Evolutionary conservation across 2,113 vertebrate species (phyloP).

Genomic region (Varanus komodoensis): DNA sequence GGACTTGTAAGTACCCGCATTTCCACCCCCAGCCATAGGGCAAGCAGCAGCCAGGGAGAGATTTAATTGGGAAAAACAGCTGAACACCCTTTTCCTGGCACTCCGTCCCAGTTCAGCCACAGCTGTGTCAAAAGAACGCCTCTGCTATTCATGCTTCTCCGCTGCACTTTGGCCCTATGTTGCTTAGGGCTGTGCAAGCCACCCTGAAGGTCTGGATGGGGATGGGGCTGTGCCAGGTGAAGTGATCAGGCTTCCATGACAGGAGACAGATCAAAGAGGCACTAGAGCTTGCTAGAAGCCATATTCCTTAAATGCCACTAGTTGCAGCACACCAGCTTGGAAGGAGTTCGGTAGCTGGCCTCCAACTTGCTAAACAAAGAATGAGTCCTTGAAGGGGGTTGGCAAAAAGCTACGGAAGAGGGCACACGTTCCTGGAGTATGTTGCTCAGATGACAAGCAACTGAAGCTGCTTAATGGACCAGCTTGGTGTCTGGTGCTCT

Average conservation of each 20-base stretch:
- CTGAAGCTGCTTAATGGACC: not conserved
- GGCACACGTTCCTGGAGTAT: not conserved
- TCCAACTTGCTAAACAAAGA: not conserved
- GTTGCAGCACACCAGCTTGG: too few species aligned
- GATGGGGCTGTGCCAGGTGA: too few species aligned
- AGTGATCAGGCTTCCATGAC: too few species aligned
- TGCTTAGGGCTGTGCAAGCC: not conserved
- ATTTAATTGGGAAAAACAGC: not conserved
- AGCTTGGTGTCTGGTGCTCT: not conserved
- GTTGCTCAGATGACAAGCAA: not conserved
- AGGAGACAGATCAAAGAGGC: too few species aligned
- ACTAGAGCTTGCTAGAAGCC: too few species aligned
- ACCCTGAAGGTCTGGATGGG: not conserved
- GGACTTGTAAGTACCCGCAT: too few species aligned
- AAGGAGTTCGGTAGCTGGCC: not conserved
- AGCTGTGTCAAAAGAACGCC: not conserved
- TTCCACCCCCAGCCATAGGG: too few species aligned
- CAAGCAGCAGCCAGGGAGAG: not conserved
- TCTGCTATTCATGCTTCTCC: not conserved
- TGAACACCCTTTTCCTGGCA: not conserved
- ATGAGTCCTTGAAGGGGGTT: not conserved
- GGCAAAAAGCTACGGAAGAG: not conserved
- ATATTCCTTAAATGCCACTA: too few species aligned
- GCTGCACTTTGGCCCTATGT: not conserved
- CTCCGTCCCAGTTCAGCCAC: not conserved